Evolutionary conservation across 2,797 vertebrate species (phyloP).

Genomic region (Hozukius guyotensis): DNA sequence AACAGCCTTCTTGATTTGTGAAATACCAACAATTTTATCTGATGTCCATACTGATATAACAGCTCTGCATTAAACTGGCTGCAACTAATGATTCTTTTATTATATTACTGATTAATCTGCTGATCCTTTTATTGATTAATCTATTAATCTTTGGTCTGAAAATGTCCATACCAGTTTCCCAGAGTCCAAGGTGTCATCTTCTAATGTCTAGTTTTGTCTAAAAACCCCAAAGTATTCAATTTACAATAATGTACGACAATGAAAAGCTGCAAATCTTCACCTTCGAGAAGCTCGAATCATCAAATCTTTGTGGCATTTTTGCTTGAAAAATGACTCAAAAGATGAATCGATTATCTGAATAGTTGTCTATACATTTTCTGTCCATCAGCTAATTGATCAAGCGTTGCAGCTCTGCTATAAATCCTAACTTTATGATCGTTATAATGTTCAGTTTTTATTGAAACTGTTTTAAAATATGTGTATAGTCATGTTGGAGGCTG

Average conservation of each 20-base stretch:
- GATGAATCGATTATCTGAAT: background rate
- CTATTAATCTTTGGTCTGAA: background rate
- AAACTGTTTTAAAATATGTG: background rate
- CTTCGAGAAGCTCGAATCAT: background rate
- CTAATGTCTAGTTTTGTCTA: background rate
- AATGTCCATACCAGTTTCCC: background rate
- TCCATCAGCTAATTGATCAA: background rate
- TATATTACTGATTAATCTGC: background rate
- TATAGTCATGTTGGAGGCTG: background rate
- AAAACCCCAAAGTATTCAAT: background rate
- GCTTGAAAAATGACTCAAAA: background rate
- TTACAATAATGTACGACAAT: background rate
- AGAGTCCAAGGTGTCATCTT: background rate
- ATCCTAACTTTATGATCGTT: background rate
- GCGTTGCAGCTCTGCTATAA: background rate
- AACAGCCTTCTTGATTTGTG: background rate
- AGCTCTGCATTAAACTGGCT: background rate
- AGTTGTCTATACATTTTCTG: background rate
- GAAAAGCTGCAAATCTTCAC: background rate
- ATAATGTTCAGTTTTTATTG: background rate
- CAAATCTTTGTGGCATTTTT: background rate
- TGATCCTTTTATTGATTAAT: background rate
- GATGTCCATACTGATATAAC: background rate
- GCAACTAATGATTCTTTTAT: background rate
- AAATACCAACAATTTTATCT: background rate